Conservation (phyloP, 2,797 vertebrate species). For the Fistularia tabacaria region DNA sequence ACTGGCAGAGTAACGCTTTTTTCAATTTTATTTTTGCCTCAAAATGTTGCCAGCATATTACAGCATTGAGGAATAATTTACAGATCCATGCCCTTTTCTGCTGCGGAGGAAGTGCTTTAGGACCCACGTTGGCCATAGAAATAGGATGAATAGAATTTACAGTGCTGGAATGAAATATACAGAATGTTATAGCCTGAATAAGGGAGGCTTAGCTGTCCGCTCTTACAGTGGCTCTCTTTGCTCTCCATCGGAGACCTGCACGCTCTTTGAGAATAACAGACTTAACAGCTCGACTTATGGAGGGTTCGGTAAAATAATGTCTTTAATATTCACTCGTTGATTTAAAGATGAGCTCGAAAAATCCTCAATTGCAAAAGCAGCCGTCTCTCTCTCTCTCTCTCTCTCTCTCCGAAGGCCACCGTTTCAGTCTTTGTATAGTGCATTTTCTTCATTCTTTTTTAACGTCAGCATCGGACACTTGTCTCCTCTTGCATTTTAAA, state of each 20-base stretch:
- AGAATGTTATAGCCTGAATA: slow-evolving; percentile 51
- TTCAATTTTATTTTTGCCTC: slow-evolving; percentile 23
- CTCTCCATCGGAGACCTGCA: slow-evolving; percentile 22
- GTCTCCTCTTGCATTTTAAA: slow-evolving; percentile 30
- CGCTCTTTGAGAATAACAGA: slow-evolving; percentile 5
- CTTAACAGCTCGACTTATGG: slow-evolving; percentile 3
- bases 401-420: slow-evolving; percentile 24
- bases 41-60: slow-evolving; percentile 31
- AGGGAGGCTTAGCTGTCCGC: slow-evolving; percentile 29
- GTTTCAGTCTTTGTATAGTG: slow-evolving; percentile 31
- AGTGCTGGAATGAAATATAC: slow-evolving; percentile 62
- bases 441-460: slow-evolving; percentile 32
- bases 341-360: slow-evolving; percentile 16
- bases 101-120: slow-evolving; percentile 52
- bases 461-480: slow-evolving; percentile 33
- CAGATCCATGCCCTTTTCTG: slow-evolving; percentile 49
- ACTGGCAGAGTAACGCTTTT: too few species aligned
- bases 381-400: too few species aligned
- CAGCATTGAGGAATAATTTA: slow-evolving; percentile 36
- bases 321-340: slow-evolving; percentile 2
- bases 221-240: slow-evolving; percentile 24
- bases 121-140: slow-evolving; percentile 57
- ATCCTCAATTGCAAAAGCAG: slow-evolving; percentile 8
- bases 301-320: background rate
- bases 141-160: slow-evolving; percentile 67